Conservation (phyloP, 1,140 invertebrate species). For the Scaptomyza pallida region DNA sequence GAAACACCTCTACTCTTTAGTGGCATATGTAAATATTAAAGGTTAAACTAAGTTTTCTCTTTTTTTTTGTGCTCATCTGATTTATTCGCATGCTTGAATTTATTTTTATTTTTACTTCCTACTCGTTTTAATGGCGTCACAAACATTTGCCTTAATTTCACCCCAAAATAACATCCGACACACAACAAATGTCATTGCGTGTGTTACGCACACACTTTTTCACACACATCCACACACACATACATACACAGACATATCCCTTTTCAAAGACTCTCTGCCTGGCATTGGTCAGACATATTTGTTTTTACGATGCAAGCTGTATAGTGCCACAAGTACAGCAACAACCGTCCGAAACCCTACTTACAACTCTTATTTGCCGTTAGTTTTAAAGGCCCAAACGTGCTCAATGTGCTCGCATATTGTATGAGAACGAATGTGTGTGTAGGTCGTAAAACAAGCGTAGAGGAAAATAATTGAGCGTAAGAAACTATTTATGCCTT, state of each 20-base stretch:
- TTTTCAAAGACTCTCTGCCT: background rate
- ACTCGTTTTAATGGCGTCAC: slow-evolving; percentile 54
- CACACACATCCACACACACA: slow-evolving; percentile 29
- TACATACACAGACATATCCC: slow-evolving; percentile 29
- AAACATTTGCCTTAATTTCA: slow-evolving; percentile 61
- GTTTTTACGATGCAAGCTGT: slow-evolving; percentile 46
- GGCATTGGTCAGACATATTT: slow-evolving; percentile 40
- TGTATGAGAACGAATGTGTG: background rate
- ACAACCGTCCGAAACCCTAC: slow-evolving; percentile 47
- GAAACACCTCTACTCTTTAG: background rate
- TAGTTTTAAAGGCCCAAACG: slow-evolving; percentile 75
- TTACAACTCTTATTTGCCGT: slow-evolving; percentile 68
- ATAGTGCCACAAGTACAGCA: slow-evolving; percentile 42
- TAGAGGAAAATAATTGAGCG: slow-evolving; percentile 36
- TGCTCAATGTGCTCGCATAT: slow-evolving; percentile 32
- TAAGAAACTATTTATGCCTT: slow-evolving; percentile 36
- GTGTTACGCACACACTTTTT: slow-evolving; percentile 32
- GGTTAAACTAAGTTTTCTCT: slow-evolving; percentile 30
- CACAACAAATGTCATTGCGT: slow-evolving; percentile 33
- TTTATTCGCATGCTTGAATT: slow-evolving; percentile 58
- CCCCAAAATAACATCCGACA: slow-evolving; percentile 13
- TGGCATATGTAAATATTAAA: slow-evolving; percentile 14
- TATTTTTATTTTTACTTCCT: slow-evolving; percentile 69
- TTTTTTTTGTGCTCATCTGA: slow-evolving; percentile 18
- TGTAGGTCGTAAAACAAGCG: slow-evolving; percentile 39